Evolutionary conservation across 1,140 invertebrate species (phyloP).

Genomic region (Oreohelix idahoensis): DNA sequence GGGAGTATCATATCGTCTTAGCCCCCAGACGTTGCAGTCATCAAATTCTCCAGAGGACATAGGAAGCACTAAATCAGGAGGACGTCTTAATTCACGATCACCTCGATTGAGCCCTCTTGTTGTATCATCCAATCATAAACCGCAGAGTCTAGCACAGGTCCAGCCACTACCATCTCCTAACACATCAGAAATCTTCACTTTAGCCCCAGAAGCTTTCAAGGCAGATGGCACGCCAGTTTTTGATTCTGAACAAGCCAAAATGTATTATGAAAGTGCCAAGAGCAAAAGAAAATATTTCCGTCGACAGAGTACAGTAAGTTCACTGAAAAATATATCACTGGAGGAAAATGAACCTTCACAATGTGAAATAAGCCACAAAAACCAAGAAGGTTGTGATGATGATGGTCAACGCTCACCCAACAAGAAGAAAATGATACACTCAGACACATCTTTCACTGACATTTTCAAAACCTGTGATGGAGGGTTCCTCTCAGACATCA

Average conservation of each 20-base stretch:
- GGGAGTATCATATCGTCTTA: not conserved
- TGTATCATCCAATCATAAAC: not conserved
- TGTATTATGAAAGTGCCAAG: conserved; percentile 41
- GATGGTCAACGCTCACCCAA: not conserved
- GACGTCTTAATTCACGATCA: not conserved
- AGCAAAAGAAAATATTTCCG: conserved; percentile 33
- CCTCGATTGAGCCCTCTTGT: conserved; percentile 5
- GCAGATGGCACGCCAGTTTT: conserved; percentile 34
- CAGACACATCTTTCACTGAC: not conserved
- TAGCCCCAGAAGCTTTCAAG: conserved; percentile 42
- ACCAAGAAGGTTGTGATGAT: not conserved
- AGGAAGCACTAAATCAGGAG: not conserved
- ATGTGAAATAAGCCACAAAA: not conserved
- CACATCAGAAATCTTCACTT: conserved; percentile 35
- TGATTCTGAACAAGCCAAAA: conserved; percentile 34
- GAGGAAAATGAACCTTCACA: not conserved
- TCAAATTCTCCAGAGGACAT: not conserved
- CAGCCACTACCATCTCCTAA: not conserved
- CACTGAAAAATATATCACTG: conserved; percentile 39
- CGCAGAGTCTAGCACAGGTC: not conserved
- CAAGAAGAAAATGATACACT: not conserved
- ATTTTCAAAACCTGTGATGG: conserved; percentile 19
- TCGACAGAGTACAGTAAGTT: conserved; percentile 41
- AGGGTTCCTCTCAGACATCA: not conserved
- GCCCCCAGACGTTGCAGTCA: not conserved